phyloP scores from a whole-genome alignment of 2,888 invertebrate genomes.

The Zaprionus bogoriensis region DNA sequence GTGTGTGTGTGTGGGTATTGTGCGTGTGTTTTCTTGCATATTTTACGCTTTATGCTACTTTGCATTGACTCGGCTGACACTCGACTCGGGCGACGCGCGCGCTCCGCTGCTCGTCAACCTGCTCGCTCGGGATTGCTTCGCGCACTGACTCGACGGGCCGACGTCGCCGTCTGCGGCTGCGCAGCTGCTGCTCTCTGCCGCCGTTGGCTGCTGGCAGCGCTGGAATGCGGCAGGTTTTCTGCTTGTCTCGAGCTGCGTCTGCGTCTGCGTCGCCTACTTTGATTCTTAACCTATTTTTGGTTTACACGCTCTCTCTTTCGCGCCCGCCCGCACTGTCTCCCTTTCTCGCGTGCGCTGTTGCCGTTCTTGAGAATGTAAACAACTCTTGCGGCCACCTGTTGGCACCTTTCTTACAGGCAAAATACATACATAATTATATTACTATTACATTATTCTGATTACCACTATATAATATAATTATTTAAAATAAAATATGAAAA shows the following conservation, averaged over 20 bases:
- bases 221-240: constrained; percentile 65
- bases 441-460: too few species aligned
- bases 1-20: constrained; percentile 18
- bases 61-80: too few species aligned
- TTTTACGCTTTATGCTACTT: constrained; percentile 42
- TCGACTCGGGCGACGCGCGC: neutral
- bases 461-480: too few species aligned
- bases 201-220: constrained; percentile 26
- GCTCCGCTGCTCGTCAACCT: constrained; percentile 34
- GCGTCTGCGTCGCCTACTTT: constrained; percentile 27
- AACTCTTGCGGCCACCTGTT: constrained; percentile 33
- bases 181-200: constrained; percentile 39
- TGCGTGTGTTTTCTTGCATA: too few species aligned
- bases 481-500: too few species aligned
- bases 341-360: neutral
- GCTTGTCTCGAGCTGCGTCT: constrained; percentile 37
- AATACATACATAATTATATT: too few species aligned
- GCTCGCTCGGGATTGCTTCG: constrained; percentile 62
- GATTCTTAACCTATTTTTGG: constrained; percentile 70
- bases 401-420: constrained; percentile 28
- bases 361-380: constrained; percentile 12
- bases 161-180: constrained; percentile 40
- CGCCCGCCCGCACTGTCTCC: constrained; percentile 4
- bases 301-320: constrained; percentile 16
- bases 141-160: constrained; percentile 35